Base-by-base conservation (phyloP, 2,888 invertebrate species). In the Cylloceria caligata region DNA sequence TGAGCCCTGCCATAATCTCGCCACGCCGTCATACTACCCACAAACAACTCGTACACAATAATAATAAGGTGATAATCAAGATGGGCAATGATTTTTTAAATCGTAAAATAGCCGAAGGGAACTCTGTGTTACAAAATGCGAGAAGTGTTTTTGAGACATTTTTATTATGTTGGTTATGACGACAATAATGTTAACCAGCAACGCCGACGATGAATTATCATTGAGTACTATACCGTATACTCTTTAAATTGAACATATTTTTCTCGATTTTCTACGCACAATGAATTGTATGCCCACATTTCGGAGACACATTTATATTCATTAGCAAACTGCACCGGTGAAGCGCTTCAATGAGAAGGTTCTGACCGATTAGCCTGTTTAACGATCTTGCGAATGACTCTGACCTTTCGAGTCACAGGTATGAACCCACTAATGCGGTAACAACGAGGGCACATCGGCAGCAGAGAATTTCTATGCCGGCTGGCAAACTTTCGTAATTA, bases 401-500 rank as follows among this genome's bases (percentile, higher is more conserved):
- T 24, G 49, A 34, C 47, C 57, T 68, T 76, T 42, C 9, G 13
- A 19, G 27, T 39, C n/a, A n/a, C 68, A 49, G 16, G 4, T 34
- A 39, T 16, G 24, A 42, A 42, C 49, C 42, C 21, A 36, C 42
- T 64, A 57, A 42, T 42, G 60, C 49, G 67, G 76, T 67, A 72
- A 76, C 72, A 52, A 72, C 55, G 34, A 47, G 52, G 36, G 24
- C 36, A 21, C 42, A 49, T n/a, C 45, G 24, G 42, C 24, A 39
- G 13, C 24, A 19, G n/a, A 0, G 45, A 21, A 64, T 11, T 34
- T 19, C 16, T 19, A 6, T 21, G 34, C 55, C 30, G 16, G 49
- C 13, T 21, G 68, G 24, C 24, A 16, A 81, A 81, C 64, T 81
- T 81, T 64, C 13, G 68, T 73, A 57, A 81, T 81, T 69, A 73